Conservation (phyloP, 2,113 vertebrate genomes). For the Sinocyclocheilus anophthalmus region DNA sequence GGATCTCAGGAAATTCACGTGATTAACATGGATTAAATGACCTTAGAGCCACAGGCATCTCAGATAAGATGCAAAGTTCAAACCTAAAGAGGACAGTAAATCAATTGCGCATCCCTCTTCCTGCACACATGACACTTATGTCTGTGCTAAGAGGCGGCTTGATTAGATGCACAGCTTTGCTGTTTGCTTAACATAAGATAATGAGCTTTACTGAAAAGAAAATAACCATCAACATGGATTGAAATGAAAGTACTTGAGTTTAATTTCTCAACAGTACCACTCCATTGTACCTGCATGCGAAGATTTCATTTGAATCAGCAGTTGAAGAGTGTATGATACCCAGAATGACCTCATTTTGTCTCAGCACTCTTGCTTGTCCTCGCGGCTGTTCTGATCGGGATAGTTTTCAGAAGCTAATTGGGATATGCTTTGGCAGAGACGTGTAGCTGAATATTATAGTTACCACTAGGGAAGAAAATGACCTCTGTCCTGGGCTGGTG, state of each 20-base stretch:
- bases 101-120: conserved; percentile 25
- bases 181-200: neutral
- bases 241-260: neutral
- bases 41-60: conserved; percentile 10
- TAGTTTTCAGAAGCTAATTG: neutral
- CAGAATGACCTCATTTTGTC: conserved; percentile 10
- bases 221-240: neutral
- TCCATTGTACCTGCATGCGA: neutral
- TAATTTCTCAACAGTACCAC: neutral
- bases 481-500: neutral
- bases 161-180: neutral
- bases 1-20: conserved; percentile 19
- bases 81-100: conserved; percentile 46
- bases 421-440: neutral
- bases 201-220: neutral
- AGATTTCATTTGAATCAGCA: neutral
- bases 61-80: conserved; percentile 36
- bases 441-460: neutral
- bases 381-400: neutral
- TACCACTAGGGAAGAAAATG: neutral
- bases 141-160: conserved; percentile 24
- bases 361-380: neutral
- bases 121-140: conserved; percentile 13
- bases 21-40: conserved; percentile 51
- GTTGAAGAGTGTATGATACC: neutral